Evolutionary conservation across 2,113 vertebrate genomes (phyloP), one percentile per base, ranked within the genome.

Genomic region (Puffinus mauretanicus): DNA sequence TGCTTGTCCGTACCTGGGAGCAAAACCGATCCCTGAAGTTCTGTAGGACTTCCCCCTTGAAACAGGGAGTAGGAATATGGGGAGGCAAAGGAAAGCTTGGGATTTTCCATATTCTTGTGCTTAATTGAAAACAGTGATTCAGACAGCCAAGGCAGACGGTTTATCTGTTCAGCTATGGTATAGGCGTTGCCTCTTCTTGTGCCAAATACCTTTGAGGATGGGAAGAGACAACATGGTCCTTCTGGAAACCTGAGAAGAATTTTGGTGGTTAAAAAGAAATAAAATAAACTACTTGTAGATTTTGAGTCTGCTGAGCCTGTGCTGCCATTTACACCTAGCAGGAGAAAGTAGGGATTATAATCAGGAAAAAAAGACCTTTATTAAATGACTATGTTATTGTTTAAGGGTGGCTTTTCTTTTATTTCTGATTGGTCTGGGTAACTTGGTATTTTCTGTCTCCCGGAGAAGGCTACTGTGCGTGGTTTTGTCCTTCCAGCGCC

Each of bases 191-290:
- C 73, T 69, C 51, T 78, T 93, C 87, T 79, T 82, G 58, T 95
- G 89, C 91, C 93, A 94, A 86, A 91, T 95, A 80, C 47, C 82
- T 95, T 22, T 80, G 75, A 89, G 66, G 75, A 85, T 95, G 84
- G 81, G 89, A 86, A 79, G 87, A 77, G 44, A 38, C 54, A 38
- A 4, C 12, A 0, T 25, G 20, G 61, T 76, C 57, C 70, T 89
- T 79, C 86, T 94, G 17, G 22, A 91, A 95, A 72, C n/a, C 57
- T 80, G 62, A 34, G 66, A 60, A 89, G 32, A 70, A 58, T 44
- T 76, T 71, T 51, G 27, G 8, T 69, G 17, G 17, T 80, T 95
- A 44, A 52, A 85, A 72, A 76, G 62, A 51, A 38, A 40, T 15
- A 20, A 72, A 72, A 51, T n/a, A 16, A 84, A 44, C 20, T 58